A percentile compares a stretch with the other conserved stretches of the same genome.
Evolutionary conservation across 2,113 vertebrate genomes (phyloP).

Genomic region (Felis catus): DNA sequence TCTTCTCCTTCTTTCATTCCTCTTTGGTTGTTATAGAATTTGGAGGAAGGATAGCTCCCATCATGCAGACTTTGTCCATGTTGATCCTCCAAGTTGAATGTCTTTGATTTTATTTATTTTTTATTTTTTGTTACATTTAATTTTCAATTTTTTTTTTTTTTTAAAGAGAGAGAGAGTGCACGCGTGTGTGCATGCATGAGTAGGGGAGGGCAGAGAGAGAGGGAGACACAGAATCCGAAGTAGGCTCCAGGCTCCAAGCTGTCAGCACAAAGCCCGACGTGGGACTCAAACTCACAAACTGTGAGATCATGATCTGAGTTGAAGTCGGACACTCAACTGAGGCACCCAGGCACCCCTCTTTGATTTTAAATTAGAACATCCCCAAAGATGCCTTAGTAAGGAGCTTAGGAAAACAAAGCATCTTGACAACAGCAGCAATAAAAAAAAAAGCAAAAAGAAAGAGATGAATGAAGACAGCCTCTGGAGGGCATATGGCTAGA

Average conservation of each 20-base stretch:
- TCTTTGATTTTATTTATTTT: neutral
- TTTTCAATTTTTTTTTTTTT: too few relatives aligned
- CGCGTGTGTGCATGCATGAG: too few relatives aligned
- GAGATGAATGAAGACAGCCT: neutral
- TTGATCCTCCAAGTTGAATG: neutral
- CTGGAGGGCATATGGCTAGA: neutral
- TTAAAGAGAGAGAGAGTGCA: too few relatives aligned
- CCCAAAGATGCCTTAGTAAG: neutral
- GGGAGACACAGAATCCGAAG: too few relatives aligned
- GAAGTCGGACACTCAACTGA: too few relatives aligned
- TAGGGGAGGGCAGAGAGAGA: too few relatives aligned
- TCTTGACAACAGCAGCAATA: neutral
- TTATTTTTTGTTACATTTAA: too few relatives aligned
- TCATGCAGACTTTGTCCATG: neutral
- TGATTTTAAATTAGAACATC: neutral
- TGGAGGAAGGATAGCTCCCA: neutral
- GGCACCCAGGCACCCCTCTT: neutral
- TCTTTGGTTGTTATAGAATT: neutral
- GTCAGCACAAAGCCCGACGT: too few relatives aligned
- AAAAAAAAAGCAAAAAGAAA: neutral
- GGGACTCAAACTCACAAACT: too few relatives aligned
- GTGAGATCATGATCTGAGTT: too few relatives aligned
- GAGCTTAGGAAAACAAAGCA: neutral
- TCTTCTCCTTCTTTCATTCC: neutral
- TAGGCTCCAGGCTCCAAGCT: too few relatives aligned